Evolutionary conservation across 1,140 invertebrate species (phyloP).

Genomic region (Drosophila erecta): DNA sequence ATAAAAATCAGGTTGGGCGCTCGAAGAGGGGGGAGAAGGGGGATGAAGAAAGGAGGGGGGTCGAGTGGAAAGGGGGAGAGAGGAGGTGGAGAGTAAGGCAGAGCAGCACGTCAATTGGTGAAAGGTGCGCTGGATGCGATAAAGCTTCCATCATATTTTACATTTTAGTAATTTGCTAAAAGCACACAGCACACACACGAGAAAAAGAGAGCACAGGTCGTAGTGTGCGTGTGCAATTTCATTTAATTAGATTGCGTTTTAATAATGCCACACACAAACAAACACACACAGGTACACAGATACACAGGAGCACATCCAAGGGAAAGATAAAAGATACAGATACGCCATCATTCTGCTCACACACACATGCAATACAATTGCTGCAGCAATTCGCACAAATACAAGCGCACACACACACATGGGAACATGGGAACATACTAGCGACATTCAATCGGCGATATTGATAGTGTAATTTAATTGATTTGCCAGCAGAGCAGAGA

Average conservation of each 20-base stretch:
- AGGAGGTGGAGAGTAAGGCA: constrained; percentile 3
- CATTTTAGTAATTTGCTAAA: constrained; percentile 81
- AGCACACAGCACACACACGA: constrained; percentile 39
- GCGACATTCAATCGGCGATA: constrained; percentile 43
- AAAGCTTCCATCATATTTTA: constrained; percentile 77
- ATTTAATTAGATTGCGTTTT: constrained; percentile 81
- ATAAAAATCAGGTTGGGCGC: constrained; percentile 45
- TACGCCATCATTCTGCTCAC: no score
- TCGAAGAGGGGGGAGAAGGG: not conserved
- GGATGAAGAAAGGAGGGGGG: not conserved
- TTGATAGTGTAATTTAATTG: constrained; percentile 81
- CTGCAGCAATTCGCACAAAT: not conserved
- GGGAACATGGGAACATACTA: constrained; percentile 18
- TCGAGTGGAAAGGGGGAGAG: no score
- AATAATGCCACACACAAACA: constrained; percentile 65
- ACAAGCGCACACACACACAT: not conserved
- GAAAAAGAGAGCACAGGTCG: not conserved
- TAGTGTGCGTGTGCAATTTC: constrained; percentile 68
- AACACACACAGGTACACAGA: not conserved
- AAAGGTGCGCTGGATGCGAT: constrained; percentile 71
- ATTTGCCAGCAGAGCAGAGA: constrained; percentile 63
- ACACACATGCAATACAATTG: not conserved
- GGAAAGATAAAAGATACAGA: constrained; percentile 39
- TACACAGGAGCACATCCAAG: not conserved
- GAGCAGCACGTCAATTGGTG: constrained; percentile 50